A percentile compares a stretch with the other conserved stretches of the same genome.
Evolutionary conservation across 2,113 vertebrate genomes (phyloP).

Genomic region (Gavia stellata): DNA sequence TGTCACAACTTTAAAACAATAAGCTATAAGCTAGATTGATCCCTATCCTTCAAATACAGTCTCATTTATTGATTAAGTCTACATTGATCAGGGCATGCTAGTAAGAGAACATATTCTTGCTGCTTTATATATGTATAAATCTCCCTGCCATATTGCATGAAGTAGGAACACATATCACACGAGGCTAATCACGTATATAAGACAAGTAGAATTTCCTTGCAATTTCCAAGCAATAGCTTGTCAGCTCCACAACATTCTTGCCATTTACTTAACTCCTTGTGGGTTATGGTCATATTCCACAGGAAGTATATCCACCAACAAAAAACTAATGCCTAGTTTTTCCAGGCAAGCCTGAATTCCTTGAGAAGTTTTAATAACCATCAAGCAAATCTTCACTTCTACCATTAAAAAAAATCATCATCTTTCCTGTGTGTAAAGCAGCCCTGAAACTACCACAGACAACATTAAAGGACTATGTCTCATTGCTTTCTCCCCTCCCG

Average conservation of each 20-base stretch:
- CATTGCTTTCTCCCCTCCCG: not conserved
- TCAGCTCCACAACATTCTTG: not conserved
- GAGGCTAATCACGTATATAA: not conserved
- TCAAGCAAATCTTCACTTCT: not conserved
- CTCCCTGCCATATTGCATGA: not conserved
- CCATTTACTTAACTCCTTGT: not conserved
- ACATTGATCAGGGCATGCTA: not conserved
- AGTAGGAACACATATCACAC: not conserved
- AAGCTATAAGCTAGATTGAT: not conserved
- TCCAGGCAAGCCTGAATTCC: not conserved
- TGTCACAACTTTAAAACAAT: not conserved
- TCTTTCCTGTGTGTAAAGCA: not conserved
- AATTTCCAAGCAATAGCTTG: not conserved
- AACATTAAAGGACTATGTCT: not conserved
- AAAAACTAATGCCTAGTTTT: not conserved
- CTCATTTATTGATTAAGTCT: not conserved
- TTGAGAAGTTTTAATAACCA: not conserved
- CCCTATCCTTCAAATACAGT: not conserved
- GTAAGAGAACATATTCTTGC: not conserved
- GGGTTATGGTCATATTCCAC: not conserved
- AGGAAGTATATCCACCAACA: not conserved
- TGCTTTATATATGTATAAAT: not conserved
- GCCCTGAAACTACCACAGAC: not conserved
- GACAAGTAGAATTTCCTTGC: not conserved
- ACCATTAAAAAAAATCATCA: not conserved